These are phyloP conservation scores for Bradypus variegatus DNA, from an alignment of 2,797 vertebrate genomes.

Conservation along the genomic window DNA sequence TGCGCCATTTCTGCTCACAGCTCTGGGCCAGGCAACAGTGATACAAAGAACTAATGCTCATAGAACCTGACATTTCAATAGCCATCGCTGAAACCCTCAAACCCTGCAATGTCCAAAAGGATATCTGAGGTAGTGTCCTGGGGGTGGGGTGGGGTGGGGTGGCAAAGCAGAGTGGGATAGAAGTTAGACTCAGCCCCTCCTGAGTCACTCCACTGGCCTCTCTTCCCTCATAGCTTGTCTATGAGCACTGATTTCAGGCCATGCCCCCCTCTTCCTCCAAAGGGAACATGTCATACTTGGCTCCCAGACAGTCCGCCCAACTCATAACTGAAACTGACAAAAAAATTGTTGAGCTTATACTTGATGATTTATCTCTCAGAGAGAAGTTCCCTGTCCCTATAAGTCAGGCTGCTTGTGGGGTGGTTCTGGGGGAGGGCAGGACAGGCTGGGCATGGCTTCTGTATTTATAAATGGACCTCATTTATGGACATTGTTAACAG, in stretches of 20 bases:
- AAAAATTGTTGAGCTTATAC: background rate
- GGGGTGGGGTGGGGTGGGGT: too few species aligned
- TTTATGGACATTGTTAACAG: background rate
- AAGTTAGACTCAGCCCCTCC: background rate
- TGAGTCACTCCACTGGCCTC: background rate
- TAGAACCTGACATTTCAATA: background rate
- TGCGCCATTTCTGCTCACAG: background rate
- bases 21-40: background rate
- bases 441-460: background rate
- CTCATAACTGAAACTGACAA: background rate
- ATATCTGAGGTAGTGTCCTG: background rate
- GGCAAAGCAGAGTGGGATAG: background rate
- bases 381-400: background rate
- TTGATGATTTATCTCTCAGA: background rate
- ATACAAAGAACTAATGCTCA: background rate
- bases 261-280: background rate
- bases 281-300: background rate
- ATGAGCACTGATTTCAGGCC: background rate
- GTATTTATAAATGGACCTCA: background rate
- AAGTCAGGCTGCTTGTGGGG: background rate
- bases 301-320: background rate
- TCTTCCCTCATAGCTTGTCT: background rate
- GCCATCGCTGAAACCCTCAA: too few species aligned
- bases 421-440: background rate
- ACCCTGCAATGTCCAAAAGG: background rate